Conservation (phyloP, 2,113 vertebrate genomes). For the Struthidea cinerea region DNA sequence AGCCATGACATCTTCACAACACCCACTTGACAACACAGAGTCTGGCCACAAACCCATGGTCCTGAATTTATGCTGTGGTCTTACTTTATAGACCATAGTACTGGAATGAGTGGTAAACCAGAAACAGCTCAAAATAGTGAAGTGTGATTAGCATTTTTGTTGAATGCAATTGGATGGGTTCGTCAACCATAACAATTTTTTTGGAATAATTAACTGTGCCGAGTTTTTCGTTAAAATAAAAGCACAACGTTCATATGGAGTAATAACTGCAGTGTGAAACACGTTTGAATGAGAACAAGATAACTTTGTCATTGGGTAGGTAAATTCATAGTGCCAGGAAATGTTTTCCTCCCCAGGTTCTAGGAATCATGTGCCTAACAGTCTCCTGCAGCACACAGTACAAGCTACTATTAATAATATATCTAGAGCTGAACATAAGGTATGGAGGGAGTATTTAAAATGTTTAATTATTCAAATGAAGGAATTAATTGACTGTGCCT, state of each 20-base stretch:
- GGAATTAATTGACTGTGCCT: constrained; percentile 55
- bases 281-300: background rate
- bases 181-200: background rate
- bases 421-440: constrained; percentile 43
- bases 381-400: constrained; percentile 29
- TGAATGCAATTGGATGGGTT: constrained; percentile 6
- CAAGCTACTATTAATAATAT: constrained; percentile 60
- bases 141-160: background rate
- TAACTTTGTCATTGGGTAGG: background rate
- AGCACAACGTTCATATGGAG: background rate
- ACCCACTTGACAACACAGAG: background rate
- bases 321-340: constrained; percentile 23
- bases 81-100: background rate
- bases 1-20: background rate
- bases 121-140: background rate
- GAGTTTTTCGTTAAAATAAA: constrained; percentile 5
- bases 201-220: background rate
- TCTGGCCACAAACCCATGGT: background rate
- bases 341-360: constrained; percentile 3
- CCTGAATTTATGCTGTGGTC: background rate
- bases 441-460: constrained; percentile 66
- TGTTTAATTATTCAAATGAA: constrained; percentile 69
- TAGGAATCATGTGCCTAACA: constrained; percentile 27
- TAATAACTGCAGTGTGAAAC: constrained; percentile 10
- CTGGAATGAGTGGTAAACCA: background rate